Conservation (phyloP, 2,113 vertebrate genomes). For the Pachypanchax playfairii region DNA sequence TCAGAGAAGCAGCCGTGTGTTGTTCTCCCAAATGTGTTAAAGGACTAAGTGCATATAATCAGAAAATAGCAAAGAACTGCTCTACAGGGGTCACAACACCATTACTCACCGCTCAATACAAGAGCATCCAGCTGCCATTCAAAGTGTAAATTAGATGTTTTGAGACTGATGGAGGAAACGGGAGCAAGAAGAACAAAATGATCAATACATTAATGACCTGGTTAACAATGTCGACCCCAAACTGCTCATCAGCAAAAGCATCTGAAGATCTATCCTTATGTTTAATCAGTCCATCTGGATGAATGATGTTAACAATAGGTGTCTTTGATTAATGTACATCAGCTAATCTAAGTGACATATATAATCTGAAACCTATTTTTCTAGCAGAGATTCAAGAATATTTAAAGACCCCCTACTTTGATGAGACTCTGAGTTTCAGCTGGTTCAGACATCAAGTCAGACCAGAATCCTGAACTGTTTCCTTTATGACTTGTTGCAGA, state of each 20-base stretch:
- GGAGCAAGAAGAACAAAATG: neutral
- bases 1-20: constrained; percentile 12
- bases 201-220: neutral
- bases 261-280: neutral
- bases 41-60: neutral
- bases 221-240: neutral
- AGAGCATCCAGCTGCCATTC: neutral
- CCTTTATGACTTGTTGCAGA: too few species aligned
- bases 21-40: constrained; percentile 1
- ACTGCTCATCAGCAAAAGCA: constrained; percentile 4
- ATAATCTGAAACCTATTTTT: too few species aligned
- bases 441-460: too few species aligned
- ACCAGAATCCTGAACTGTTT: too few species aligned
- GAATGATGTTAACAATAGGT: too few species aligned
- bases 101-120: constrained; percentile 4
- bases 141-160: constrained; percentile 1
- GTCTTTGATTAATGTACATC: too few species aligned
- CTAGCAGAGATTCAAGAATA: too few species aligned
- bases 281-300: neutral
- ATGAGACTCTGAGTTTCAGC: too few species aligned
- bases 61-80: neutral
- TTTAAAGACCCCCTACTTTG: too few species aligned
- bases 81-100: neutral
- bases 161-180: neutral
- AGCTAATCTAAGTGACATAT: too few species aligned